Evolutionary conservation across 2,113 vertebrate genomes (phyloP).

Genomic region (Ibidorhyncha struthersii): DNA sequence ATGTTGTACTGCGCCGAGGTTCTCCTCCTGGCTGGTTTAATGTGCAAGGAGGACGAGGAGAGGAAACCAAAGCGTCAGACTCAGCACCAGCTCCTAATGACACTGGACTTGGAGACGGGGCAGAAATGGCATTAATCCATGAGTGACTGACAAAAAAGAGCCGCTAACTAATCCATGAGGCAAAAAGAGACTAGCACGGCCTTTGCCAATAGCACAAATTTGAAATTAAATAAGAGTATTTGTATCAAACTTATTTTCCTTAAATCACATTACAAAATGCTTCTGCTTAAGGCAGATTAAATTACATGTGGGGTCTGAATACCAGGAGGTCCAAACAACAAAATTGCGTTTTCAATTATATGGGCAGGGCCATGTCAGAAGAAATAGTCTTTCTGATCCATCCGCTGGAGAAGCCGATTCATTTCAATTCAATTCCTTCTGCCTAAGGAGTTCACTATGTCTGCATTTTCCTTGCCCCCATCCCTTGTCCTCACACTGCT

Average conservation of each 20-base stretch:
- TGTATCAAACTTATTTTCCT: not conserved
- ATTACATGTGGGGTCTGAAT: slow-evolving; percentile 41
- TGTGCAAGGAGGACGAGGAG: not conserved
- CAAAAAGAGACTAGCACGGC: not conserved
- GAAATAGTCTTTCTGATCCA: not conserved
- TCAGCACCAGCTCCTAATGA: not conserved
- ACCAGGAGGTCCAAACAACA: slow-evolving; percentile 11
- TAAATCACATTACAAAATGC: slow-evolving; percentile 39
- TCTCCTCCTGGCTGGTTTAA: not conserved
- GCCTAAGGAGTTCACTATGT: not conserved
- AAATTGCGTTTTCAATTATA: slow-evolving; percentile 51
- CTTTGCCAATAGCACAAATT: slow-evolving; percentile 17
- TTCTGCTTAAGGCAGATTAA: slow-evolving; percentile 37
- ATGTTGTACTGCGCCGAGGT: not conserved
- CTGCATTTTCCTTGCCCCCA: not conserved
- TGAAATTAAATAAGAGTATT: slow-evolving; percentile 51
- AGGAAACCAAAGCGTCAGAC: not conserved
- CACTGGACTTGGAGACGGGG: not conserved
- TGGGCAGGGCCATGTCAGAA: not conserved
- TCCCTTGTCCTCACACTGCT: not conserved
- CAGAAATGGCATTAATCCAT: slow-evolving; percentile 24
- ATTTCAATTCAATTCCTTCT: not conserved
- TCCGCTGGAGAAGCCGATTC: not conserved
- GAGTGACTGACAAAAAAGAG: slow-evolving; percentile 1
- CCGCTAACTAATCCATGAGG: not conserved